Evolutionary conservation across 2,797 vertebrate species (phyloP).

Genomic region (Florisuga fusca): DNA sequence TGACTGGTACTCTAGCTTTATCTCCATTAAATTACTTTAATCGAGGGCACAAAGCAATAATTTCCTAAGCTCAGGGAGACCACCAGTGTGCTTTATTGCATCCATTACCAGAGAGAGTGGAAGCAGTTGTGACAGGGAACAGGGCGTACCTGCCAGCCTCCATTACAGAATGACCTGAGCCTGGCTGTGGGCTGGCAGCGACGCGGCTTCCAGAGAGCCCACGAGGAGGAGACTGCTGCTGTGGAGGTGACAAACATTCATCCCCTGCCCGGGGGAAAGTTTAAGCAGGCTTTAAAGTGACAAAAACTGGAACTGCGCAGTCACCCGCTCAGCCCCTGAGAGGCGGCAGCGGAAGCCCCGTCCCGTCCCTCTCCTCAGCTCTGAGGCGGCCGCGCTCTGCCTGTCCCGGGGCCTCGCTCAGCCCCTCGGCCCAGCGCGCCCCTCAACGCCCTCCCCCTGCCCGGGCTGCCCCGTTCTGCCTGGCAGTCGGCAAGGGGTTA

Average conservation of each 20-base stretch:
- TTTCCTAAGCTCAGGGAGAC: not conserved
- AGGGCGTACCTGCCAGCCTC: not conserved
- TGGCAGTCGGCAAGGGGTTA: fast-evolving
- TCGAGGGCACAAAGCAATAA: not conserved
- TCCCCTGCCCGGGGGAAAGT: not conserved
- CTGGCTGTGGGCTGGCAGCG: not conserved
- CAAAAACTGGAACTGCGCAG: not conserved
- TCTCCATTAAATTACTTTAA: not conserved
- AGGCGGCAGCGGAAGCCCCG: not conserved
- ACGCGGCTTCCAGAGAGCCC: fast-evolving
- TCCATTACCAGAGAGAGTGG: fast-evolving
- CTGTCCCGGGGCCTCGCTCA: not conserved
- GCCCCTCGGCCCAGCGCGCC: too few relatives aligned
- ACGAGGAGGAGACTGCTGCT: fast-evolving
- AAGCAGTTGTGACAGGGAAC: too few relatives aligned
- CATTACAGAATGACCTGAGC: not conserved
- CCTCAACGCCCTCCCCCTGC: too few relatives aligned
- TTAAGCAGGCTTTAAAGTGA: fast-evolving
- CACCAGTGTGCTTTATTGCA: not conserved
- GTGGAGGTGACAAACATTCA: not conserved
- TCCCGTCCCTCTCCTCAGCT: not conserved
- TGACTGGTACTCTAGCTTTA: not conserved
- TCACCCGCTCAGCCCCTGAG: not conserved
- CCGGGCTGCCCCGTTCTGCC: not conserved
- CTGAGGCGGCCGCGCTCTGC: not conserved